Evolutionary conservation across 1,140 invertebrate genomes (phyloP).

Genomic region (Drosophila santomea): DNA sequence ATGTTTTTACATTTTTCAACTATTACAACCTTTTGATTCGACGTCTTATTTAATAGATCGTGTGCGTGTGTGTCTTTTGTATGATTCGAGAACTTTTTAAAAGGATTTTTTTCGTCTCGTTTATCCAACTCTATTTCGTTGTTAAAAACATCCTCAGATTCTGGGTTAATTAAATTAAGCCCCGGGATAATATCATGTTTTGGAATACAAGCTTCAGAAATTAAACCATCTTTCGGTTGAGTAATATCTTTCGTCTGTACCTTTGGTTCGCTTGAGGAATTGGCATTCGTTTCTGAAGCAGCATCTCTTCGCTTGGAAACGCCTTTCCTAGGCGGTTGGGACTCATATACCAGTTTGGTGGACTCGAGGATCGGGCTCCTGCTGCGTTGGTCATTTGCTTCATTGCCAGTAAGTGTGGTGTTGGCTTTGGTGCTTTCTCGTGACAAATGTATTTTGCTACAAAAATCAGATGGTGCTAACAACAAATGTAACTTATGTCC

Average conservation of each 20-base stretch:
- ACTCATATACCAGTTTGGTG: neutral
- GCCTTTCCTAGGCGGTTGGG: neutral
- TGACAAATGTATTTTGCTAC: constrained; percentile 2
- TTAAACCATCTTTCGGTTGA: neutral
- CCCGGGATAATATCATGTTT: neutral
- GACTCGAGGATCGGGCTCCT: neutral
- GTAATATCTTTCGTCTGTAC: neutral
- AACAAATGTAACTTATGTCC: neutral
- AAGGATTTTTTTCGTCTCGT: too few species aligned
- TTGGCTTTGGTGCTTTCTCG: neutral
- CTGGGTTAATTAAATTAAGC: neutral
- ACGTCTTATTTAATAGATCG: neutral
- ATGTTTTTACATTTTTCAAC: neutral
- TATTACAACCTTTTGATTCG: neutral
- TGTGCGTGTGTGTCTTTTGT: neutral
- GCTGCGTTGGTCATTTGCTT: neutral
- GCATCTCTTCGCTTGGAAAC: neutral
- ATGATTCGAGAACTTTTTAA: neutral
- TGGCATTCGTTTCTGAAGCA: neutral
- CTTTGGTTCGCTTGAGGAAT: neutral
- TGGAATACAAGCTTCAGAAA: neutral
- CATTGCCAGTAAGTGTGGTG: constrained; percentile 4
- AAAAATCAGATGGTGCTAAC: constrained; percentile 24
- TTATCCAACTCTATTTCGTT: neutral
- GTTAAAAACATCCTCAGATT: neutral